Base-by-base conservation (phyloP, 2,888 invertebrate species). In the Tiliacea aurago region DNA sequence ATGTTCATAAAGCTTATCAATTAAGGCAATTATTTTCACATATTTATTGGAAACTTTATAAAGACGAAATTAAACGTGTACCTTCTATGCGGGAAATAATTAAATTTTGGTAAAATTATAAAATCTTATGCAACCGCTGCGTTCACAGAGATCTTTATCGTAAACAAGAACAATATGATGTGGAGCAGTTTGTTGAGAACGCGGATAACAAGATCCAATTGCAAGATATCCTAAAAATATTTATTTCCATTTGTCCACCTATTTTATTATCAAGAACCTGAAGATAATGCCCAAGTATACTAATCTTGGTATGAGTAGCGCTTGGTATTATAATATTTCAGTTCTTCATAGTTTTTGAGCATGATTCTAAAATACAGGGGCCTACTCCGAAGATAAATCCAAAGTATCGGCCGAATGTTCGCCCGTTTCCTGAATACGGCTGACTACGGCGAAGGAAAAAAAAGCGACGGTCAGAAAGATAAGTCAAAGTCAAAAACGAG, bases 21-120 rank as follows among this genome's bases (percentile, higher is more conserved):
- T 89, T 84, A 83, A 78, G 83, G 79, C 78, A 86, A 87, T 91
- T 88, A 90, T 88, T 84, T 91, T 87, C 88, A 89, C 86, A 89
- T 90, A 80, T 90, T 91, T 89, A 90, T 90, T 86, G 81, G 74
- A 68, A 71, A 67, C 81, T 76, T 85, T 86, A 56, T 84, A 86
- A 78, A 84, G 73, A 61, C 45, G 67, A 76, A 87, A 87, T 88
- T 79, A 81, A 85, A 84, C 56, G 56, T 62, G 43, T 68, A 70
- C 56, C 69, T 64, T 71, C 74, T 82, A 78, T 85, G 83, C 85
- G 81, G 80, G 84, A 87, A 88, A 87, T 90, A 90, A 84, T 86
- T 78, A 80, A 78, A 74, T 79, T 85, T 85, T 61, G 58, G 59
- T 45, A 47, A 85, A 81, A 83, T 86, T 83, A 86, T 79, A 82